Evolutionary conservation across 2,113 vertebrate species (phyloP).

Genomic region (Ictalurus punctatus): DNA sequence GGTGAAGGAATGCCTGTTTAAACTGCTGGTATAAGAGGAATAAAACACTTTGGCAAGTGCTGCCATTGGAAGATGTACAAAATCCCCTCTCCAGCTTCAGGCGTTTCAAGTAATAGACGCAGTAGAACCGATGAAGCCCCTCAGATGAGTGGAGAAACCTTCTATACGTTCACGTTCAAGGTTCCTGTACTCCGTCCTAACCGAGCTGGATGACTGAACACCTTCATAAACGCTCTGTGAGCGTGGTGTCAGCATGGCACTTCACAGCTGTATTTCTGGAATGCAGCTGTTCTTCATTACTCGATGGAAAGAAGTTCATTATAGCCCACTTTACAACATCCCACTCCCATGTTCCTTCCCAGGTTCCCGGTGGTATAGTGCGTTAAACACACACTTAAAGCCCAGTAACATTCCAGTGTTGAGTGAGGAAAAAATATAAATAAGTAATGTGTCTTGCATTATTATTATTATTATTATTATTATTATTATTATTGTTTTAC

Average conservation of each 20-base stretch:
- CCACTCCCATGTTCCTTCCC: not conserved
- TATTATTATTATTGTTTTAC: not conserved
- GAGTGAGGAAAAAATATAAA: not conserved
- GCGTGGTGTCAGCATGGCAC: not conserved
- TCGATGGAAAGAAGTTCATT: constrained; percentile 10
- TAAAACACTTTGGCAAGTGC: not conserved
- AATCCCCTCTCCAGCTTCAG: not conserved
- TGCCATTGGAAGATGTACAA: not conserved
- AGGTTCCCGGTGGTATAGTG: not conserved
- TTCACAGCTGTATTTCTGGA: constrained; percentile 12
- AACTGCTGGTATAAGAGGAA: not conserved
- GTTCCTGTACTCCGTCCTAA: not conserved
- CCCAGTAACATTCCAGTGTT: not conserved
- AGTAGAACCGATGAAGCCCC: not conserved
- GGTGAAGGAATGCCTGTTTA: not conserved
- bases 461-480: not conserved
- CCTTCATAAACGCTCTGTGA: not conserved
- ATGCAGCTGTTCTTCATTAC: constrained; percentile 26
- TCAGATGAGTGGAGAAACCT: not conserved
- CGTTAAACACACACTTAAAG: not conserved
- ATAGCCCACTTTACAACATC: constrained; percentile 14
- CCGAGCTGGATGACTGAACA: not conserved
- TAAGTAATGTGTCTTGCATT: not conserved
- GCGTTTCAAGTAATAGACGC: not conserved
- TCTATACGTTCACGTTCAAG: not conserved